Percentiles rank a stretch among this genome's conserved stretches.
Conservation (phyloP, 2,797 vertebrate genomes). For the Sebastes glaucus region DNA sequence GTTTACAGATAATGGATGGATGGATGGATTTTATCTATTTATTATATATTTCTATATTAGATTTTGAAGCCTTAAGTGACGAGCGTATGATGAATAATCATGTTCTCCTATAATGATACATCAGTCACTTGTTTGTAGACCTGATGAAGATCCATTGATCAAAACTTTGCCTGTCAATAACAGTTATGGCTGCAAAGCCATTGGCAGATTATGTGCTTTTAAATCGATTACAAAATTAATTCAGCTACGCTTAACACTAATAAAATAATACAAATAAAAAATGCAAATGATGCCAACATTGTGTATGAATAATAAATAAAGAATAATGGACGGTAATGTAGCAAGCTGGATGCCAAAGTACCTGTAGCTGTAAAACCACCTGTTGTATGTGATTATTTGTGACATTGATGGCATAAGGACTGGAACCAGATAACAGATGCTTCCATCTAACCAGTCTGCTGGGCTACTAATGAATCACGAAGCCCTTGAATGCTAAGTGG, state of each 20-base stretch:
- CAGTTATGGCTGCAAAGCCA: not conserved
- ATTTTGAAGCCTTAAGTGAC: not conserved
- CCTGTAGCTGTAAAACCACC: slow-evolving; percentile 72
- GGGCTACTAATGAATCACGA: slow-evolving; percentile 83
- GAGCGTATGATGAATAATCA: not conserved
- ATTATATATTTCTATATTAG: not conserved
- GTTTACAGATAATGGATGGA: no score
- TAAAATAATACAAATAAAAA: not conserved
- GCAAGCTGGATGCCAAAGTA: slow-evolving; percentile 33
- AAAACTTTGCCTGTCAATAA: not conserved
- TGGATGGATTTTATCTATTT: no score
- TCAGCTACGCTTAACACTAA: not conserved
- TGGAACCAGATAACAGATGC: slow-evolving; percentile 84
- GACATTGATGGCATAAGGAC: slow-evolving; percentile 82
- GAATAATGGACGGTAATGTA: slow-evolving; percentile 22
- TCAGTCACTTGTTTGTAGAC: not conserved
- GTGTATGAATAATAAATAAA: not conserved
- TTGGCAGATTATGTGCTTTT: not conserved
- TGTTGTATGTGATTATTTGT: slow-evolving; percentile 82
- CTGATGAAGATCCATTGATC: not conserved
- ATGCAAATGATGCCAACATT: not conserved
- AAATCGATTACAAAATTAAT: not conserved
- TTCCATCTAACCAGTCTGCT: slow-evolving; percentile 79
- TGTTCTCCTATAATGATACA: not conserved
- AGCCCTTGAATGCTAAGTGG: slow-evolving; percentile 85